These are phyloP conservation scores for Urechis unicinctus DNA, from an alignment of 2,888 invertebrate genomes.

Conservation along the genomic window DNA sequence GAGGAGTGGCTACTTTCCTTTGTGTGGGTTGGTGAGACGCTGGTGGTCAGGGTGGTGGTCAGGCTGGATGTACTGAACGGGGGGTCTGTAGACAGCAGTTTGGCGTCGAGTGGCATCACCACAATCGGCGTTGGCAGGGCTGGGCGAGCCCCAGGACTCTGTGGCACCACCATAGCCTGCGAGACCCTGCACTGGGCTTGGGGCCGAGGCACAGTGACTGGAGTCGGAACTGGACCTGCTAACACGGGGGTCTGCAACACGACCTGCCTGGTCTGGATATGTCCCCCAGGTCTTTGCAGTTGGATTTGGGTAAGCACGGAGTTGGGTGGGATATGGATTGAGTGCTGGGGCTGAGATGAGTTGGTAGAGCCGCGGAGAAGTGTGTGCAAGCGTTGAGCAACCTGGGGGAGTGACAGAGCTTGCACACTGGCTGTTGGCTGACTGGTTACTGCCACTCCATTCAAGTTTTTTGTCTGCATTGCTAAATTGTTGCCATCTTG, in stretches of 20 bases:
- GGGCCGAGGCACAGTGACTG: neutral
- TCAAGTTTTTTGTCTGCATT: conserved; percentile 20
- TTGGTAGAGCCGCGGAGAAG: neutral
- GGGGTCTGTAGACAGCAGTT: no score
- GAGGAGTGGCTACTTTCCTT: no score
- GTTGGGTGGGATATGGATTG: neutral
- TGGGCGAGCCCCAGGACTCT: neutral
- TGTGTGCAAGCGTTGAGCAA: conserved; percentile 7
- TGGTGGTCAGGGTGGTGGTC: no score
- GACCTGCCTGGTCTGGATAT: neutral
- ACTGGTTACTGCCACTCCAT: conserved; percentile 15
- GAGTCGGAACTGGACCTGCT: neutral
- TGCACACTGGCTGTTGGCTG: conserved; percentile 9
- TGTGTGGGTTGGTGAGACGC: no score
- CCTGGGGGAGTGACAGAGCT: conserved; percentile 16
- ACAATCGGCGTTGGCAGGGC: no score
- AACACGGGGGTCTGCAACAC: no score
- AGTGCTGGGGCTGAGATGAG: neutral
- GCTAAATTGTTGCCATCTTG: neutral
- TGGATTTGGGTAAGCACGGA: neutral
- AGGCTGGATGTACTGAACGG: no score
- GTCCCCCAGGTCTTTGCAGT: neutral
- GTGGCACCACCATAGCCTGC: neutral
- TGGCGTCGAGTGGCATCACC: no score
- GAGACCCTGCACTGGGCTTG: neutral